A percentile compares a stretch with the other conserved stretches of the same genome.
Conservation (phyloP, 2,888 invertebrate genomes). For the Cryptus armator region DNA sequence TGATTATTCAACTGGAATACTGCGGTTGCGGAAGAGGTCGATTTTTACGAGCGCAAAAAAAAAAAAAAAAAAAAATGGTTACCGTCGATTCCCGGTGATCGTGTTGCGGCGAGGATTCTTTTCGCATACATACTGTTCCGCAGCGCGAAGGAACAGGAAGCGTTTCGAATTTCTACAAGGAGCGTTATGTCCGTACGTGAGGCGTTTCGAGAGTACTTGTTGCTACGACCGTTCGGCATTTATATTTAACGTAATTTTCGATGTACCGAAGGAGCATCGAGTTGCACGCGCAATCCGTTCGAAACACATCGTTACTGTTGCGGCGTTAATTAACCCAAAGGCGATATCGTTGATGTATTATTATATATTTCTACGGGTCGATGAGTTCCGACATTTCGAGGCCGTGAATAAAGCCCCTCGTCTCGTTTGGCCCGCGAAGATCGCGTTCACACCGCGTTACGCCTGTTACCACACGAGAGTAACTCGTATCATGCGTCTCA, state of each 20-base stretch:
- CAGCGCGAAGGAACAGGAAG: constrained; percentile 61
- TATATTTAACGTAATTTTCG: neutral
- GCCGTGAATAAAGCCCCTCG: neutral
- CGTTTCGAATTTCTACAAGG: constrained; percentile 57
- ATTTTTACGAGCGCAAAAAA: constrained; percentile 39
- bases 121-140: constrained; percentile 25
- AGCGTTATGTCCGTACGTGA: neutral
- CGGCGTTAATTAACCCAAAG: neutral
- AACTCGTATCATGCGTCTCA: constrained; percentile 19
- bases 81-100: constrained; percentile 11
- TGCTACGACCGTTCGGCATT: neutral
- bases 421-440: neutral
- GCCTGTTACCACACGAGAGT: neutral
- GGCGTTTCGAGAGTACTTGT: constrained; percentile 22
- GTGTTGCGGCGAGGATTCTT: constrained; percentile 4
- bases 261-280: neutral
- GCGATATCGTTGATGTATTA: constrained; percentile 2
- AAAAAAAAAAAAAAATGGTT: neutral
- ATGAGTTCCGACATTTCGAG: neutral
- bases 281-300: neutral
- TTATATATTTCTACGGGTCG: constrained; percentile 1
- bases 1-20: neutral
- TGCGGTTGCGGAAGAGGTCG: neutral
- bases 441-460: constrained; percentile 13
- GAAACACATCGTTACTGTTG: neutral